Conservation (phyloP, 2,113 vertebrate species). For the Nansenia antarctica region DNA sequence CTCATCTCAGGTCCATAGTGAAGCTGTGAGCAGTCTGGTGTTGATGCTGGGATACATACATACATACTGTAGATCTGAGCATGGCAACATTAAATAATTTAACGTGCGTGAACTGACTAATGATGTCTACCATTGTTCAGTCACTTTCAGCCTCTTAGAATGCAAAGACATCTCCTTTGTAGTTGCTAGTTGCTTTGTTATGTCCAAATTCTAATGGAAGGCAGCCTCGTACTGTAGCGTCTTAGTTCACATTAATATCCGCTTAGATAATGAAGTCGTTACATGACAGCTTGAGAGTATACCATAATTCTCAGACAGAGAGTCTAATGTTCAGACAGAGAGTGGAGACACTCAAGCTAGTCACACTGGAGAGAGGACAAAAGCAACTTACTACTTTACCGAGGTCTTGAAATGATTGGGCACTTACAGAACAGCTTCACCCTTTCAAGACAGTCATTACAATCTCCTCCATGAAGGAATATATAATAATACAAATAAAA, state of each 20-base stretch:
- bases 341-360: background rate
- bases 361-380: background rate
- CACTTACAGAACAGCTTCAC: conserved; percentile 34
- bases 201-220: conserved; percentile 64
- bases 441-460: conserved; percentile 42
- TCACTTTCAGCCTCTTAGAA: conserved; percentile 45
- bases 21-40: background rate
- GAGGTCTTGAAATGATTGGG: conserved; percentile 32
- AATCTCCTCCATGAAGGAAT: background rate
- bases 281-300: conserved; percentile 41
- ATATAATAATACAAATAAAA: background rate
- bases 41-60: background rate
- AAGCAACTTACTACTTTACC: background rate
- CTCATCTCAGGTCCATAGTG: too few species aligned
- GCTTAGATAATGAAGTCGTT: conserved; percentile 39
- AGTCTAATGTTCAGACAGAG: background rate
- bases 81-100: background rate
- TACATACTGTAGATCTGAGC: background rate
- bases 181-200: conserved; percentile 65
- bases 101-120: conserved; percentile 32
- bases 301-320: conserved; percentile 22
- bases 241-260: conserved; percentile 54
- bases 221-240: conserved; percentile 40
- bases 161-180: conserved; percentile 60
- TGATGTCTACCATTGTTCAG: conserved; percentile 16